Base-by-base conservation (phyloP, 2,113 vertebrate species). In the Natator depressus region DNA sequence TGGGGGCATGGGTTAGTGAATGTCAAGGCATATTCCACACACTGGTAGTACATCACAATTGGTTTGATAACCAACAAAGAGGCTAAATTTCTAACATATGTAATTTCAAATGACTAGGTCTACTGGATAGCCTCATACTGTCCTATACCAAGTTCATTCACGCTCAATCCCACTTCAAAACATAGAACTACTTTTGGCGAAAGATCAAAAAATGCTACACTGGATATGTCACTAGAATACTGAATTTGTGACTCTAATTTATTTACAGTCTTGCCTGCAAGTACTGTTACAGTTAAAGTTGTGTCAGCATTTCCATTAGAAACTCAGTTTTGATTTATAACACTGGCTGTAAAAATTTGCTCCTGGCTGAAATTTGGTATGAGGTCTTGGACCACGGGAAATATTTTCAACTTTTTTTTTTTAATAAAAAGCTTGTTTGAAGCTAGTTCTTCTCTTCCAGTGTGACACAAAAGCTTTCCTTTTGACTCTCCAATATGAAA, bases 291-390 rank as follows among this genome's bases (percentile, higher is more conserved):
- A 97, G 97, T 98, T 98, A 95, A 97, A 96, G 87, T 97, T 89
- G 84, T 98, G 98, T 98, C 98, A 97, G 93, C 89, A 76, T 81
- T 98, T 98, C 94, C 97, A 97, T 98, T 97, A 97, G 96, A 96
- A 98, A 96, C 85, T 54, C 82, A 46, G 89, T 87, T 98, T 96
- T 98, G 98, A 98, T 98, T 98, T 98, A 98, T 98, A 97, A 96
- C 96, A 50, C 84, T 12, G 1, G 59, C 93, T 97, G 90, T 75
- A 92, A 97, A 98, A 97, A 85, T 84, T 89, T 97, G 97, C 97
- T 97, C 87, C 96, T 97, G 97, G 97, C 97, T 97, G 97, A 97
- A 97, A 96, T 89, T 94, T 94, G 95, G 89, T 20, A 3, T 93
- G 62, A 96, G 95, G 97, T 97, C 96, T 97, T 81, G 89, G 95